Percentiles rank a stretch among this genome's conserved stretches.
Conservation (phyloP, 2,888 invertebrate species). For the Andrena minutula region DNA sequence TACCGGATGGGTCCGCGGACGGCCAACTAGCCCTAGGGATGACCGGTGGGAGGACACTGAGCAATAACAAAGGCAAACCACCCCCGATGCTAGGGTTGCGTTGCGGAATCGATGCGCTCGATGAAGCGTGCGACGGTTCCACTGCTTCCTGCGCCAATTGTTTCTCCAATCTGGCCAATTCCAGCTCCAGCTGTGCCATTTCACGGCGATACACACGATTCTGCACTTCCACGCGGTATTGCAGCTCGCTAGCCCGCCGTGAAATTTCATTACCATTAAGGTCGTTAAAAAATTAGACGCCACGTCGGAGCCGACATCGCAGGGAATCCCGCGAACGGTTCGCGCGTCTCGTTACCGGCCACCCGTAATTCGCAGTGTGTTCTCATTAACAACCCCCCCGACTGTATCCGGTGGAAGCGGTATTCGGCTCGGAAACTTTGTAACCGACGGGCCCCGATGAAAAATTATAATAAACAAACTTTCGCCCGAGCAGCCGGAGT, state of each 20-base stretch:
- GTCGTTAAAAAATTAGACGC: not conserved
- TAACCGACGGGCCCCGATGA: not conserved
- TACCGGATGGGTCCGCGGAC: slow-evolving; percentile 87
- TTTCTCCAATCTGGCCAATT: slow-evolving; percentile 91
- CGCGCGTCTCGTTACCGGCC: slow-evolving; percentile 7
- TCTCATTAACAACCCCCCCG: not conserved
- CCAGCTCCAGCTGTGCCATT: slow-evolving; percentile 91
- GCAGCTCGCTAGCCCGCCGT: slow-evolving; percentile 87
- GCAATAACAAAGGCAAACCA: slow-evolving; percentile 89
- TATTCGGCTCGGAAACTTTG: not conserved
- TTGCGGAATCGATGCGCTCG: slow-evolving; percentile 86
- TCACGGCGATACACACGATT: slow-evolving; percentile 95
- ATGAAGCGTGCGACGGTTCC: slow-evolving; percentile 85
- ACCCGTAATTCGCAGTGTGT: not conserved
- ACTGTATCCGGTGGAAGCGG: not conserved
- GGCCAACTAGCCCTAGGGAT: slow-evolving; percentile 93
- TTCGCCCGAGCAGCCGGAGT: not conserved
- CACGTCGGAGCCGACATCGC: not conserved
- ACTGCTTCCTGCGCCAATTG: slow-evolving; percentile 87
- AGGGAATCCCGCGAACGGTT: not conserved
- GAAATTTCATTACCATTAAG: slow-evolving; percentile 39
- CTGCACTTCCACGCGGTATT: slow-evolving; percentile 95
- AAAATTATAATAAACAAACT: slow-evolving; percentile 28
- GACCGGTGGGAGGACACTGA: slow-evolving; percentile 91
- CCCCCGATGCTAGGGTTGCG: slow-evolving; percentile 90